Evolutionary conservation across 2,797 vertebrate species (phyloP).

Genomic region (Semotilus atromaculatus): DNA sequence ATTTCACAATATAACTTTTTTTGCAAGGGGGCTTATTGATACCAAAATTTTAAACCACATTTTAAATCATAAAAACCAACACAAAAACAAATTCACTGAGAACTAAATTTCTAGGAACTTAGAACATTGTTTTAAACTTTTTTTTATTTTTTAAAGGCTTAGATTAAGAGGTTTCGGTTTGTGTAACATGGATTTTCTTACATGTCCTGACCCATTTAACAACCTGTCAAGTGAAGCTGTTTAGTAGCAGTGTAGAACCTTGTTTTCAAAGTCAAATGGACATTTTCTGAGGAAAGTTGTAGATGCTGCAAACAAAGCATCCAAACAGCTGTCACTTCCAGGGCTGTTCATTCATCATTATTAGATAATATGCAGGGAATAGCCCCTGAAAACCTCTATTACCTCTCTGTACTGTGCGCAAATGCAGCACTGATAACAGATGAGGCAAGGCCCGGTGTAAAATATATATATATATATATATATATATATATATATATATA

Average conservation of each 20-base stretch:
- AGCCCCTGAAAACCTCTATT: constrained; percentile 76
- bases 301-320: constrained; percentile 66
- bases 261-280: constrained; percentile 67
- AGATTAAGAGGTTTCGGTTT: background rate
- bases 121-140: background rate
- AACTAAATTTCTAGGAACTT: background rate
- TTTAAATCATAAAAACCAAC: background rate
- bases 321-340: constrained; percentile 82
- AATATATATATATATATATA: too few species aligned
- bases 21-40: background rate
- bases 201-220: background rate
- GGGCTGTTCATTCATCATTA: constrained; percentile 83
- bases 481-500: too few species aligned
- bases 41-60: too few species aligned
- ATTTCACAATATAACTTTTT: background rate
- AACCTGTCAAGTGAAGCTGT: constrained; percentile 6
- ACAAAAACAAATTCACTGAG: background rate
- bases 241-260: constrained; percentile 53
- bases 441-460: constrained; percentile 70
- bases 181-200: background rate
- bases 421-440: constrained; percentile 77
- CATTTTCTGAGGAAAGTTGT: constrained; percentile 66
- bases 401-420: constrained; percentile 74
- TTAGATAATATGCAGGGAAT: constrained; percentile 80
- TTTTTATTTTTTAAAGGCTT: background rate